Evolutionary conservation across 2,888 invertebrate species (phyloP), one percentile per base, ranked within the genome.

Genomic region (Dendrolimus pini): DNA sequence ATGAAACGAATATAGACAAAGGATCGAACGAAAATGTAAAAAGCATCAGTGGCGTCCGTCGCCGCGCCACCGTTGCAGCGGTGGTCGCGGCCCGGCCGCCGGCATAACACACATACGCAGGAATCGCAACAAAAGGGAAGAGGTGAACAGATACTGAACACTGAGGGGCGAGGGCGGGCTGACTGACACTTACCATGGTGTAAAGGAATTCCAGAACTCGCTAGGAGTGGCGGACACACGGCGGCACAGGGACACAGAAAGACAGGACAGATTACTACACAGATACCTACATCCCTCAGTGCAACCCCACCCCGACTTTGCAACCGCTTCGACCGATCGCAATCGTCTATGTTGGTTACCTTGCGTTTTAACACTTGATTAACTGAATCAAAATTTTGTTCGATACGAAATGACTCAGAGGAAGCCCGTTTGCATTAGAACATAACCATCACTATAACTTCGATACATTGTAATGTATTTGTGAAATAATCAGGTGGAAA

Each of bases 181-280:
- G 92, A 91, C 91, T 93, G 94, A 93, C 94, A 97, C 97, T 97
- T 97, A 97, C 97, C 97, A 96, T 95, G 97, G 96, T 94, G 96
- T 96, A 96, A 97, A 97, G 95, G 96, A 97, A 95, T 96, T 97
- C 97, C 97, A 97, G 96, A 97, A 97, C 95, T 96, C 96, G 96
- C 97, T 97, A 96, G 95, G 92, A 93, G 92, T 93, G 93, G 93
- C 93, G 93, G 91, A 93, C 93, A 93, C 90, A 91, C 91, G 91
- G 91, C 91, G 91, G 91, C 91, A 92, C 93, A 93, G 93, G 93
- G 93, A 93, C 93, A 93, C 93, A 93, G 91, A 92, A 91, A 91
- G 91, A 92, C 92, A 91, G 91, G 92, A 91, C 91, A 91, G 91
- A 91, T 92, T 92, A 92, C 92, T 91, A 92, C 90, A 91, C 91